Evolutionary conservation across 1,140 invertebrate genomes (phyloP).

Genomic region (Ptiloglossa arizonensis): DNA sequence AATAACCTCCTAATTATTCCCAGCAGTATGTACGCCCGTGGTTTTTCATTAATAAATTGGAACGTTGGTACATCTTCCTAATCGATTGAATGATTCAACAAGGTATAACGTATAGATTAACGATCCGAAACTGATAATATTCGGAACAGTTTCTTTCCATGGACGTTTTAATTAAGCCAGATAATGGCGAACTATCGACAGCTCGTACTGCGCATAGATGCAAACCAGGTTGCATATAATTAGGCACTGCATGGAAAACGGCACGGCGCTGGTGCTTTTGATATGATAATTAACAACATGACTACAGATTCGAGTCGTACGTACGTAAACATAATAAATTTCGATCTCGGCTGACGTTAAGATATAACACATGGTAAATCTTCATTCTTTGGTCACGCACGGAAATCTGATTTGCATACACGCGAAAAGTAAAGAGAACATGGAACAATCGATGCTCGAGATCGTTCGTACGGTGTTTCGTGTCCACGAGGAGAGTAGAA

Average conservation of each 20-base stretch:
- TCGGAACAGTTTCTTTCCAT: not conserved
- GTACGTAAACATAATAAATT: constrained; percentile 26
- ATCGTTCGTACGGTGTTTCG: not conserved
- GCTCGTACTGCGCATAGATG: constrained; percentile 5
- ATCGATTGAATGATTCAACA: not conserved
- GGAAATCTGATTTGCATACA: not conserved
- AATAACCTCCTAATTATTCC: too few species aligned
- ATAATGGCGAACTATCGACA: constrained; percentile 27
- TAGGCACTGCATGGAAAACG: constrained; percentile 26
- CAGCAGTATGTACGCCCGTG: too few species aligned
- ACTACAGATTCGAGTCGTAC: constrained; percentile 7
- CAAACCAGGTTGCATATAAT: constrained; percentile 55
- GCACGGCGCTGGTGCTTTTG: constrained; percentile 26
- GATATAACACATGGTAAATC: not conserved
- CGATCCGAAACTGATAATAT: not conserved
- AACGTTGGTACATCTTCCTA: not conserved
- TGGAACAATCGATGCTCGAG: not conserved
- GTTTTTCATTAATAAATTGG: not conserved
- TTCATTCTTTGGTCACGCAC: constrained; percentile 50
- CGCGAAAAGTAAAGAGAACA: not conserved
- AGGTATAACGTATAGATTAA: not conserved
- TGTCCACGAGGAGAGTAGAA: not conserved
- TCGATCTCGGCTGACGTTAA: constrained; percentile 9
- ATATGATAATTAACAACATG: constrained; percentile 58
- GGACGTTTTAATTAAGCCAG: constrained; percentile 17